phyloP scores from a whole-genome alignment of 2,113 vertebrate genomes.

The Megaceryle torquata region DNA sequence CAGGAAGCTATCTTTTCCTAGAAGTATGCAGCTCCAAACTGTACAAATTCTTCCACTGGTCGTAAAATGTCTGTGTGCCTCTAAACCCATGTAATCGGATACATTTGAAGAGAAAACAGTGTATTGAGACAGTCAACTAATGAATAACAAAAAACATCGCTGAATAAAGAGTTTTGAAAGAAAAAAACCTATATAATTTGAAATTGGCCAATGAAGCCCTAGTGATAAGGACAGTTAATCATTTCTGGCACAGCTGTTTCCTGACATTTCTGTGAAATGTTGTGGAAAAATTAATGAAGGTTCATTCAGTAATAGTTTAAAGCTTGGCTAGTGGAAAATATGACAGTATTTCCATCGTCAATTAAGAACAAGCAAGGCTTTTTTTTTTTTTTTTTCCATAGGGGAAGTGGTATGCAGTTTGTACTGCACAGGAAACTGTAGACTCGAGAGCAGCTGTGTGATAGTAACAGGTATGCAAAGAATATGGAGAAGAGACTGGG shows the following conservation, averaged over 20 bases:
- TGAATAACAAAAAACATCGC: neutral
- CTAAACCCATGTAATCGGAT: constrained; percentile 30
- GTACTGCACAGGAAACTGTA: constrained; percentile 83
- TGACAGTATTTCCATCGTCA: constrained; percentile 87
- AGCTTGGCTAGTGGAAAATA: constrained; percentile 88
- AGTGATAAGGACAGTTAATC: constrained; percentile 78
- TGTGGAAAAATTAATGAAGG: constrained; percentile 90
- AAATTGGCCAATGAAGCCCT: constrained; percentile 36
- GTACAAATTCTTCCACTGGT: constrained; percentile 63
- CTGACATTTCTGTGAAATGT: constrained; percentile 87
- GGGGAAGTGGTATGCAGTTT: constrained; percentile 81
- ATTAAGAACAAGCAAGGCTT: constrained; percentile 79
- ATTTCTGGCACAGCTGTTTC: constrained; percentile 83
- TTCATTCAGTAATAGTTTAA: constrained; percentile 85
- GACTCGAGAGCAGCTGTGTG: constrained; percentile 67
- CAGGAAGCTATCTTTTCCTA: constrained; percentile 79
- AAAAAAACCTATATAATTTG: constrained; percentile 18
- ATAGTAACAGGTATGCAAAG: constrained; percentile 63
- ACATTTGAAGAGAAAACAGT: constrained; percentile 24
- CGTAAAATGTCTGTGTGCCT: constrained; percentile 6
- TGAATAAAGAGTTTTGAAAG: constrained; percentile 39
- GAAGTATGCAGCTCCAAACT: constrained; percentile 69
- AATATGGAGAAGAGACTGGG: constrained; percentile 1
- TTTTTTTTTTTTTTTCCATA: constrained; percentile 71
- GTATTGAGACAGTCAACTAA: neutral